A percentile compares a stretch with the other conserved stretches of the same genome.
Evolutionary conservation across 2,797 vertebrate species (phyloP).

Genomic region (Chrysocyon brachyurus): DNA sequence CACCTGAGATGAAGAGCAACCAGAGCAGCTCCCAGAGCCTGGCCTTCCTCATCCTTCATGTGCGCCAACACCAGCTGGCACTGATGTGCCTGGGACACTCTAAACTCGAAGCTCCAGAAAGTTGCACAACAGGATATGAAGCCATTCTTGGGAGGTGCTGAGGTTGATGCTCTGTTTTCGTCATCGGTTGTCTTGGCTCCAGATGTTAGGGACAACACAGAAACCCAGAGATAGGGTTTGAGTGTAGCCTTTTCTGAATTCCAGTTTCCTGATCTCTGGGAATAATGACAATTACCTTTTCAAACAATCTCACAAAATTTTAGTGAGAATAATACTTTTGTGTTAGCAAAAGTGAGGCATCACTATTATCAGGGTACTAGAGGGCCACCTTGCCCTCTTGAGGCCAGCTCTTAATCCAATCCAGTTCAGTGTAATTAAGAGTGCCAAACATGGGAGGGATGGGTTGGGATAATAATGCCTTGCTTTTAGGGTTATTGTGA

Average conservation of each 20-base stretch:
- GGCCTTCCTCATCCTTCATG: slow-evolving; percentile 51
- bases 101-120: neutral
- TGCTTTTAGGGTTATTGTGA: neutral
- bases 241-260: neutral
- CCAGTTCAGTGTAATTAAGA: neutral
- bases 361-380: neutral
- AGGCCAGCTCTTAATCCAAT: neutral
- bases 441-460: neutral
- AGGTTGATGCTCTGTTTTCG: neutral
- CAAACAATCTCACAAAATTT: neutral
- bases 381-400: neutral
- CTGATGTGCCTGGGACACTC: neutral
- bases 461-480: too few species aligned
- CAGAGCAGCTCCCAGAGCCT: slow-evolving; percentile 26
- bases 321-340: neutral
- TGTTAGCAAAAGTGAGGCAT: neutral
- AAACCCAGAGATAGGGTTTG: neutral
- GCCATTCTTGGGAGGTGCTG: neutral
- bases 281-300: neutral
- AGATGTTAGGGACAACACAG: neutral
- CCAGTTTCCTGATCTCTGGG: slow-evolving; percentile 20
- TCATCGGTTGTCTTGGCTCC: neutral
- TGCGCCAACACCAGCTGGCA: neutral
- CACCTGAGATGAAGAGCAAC: slow-evolving; percentile 51
- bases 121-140: slow-evolving; percentile 70